Base-by-base conservation (phyloP, 2,888 invertebrate species). In the Perithous albicinctus region DNA sequence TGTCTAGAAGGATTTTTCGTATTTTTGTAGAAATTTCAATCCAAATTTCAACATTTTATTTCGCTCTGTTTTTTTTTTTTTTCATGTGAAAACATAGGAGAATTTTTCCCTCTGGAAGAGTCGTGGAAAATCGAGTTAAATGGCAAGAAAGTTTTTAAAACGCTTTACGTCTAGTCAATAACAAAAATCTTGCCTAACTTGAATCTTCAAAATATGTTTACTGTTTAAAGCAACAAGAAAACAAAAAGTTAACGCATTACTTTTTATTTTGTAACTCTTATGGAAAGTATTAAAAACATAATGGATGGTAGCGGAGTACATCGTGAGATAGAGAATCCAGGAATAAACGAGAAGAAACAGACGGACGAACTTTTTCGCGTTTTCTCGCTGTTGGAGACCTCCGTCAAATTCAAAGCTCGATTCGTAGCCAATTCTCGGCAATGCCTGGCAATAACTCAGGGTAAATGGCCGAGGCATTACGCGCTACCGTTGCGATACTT, bases 401-500 rank as follows among this genome's bases (percentile, higher is more conserved):
- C 56, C 72, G 78, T 83, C 79, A 83, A 78, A 82, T 83, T 80
- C 81, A 85, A 87, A 88, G 86, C 87, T 85, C 86, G 88, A 87
- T 88, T 88, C 86, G 85, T 85, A 86, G 88, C 86, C 88, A 86
- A 89, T 89, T 88, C 87, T 86, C 85, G 86, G 87, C 86, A 87
- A 88, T 88, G 85, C 85, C 82, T 70, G 82, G 86, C 87, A 85
- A 89, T 89, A 88, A 89, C 86, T 90, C 89, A 87, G 82, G 79
- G 84, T 86, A 89, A 90, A 89, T 88, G 88, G 86, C 86, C 85
- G 83, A 78, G 86, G 88, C 84, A 88, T 88, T 90, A 89, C 89
- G 86, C 85, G 82, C 63, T 61, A 59, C 69, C 77, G 54, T 81
- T 87, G 87, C 88, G 87, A 89, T 90, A 90, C 88, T 90, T 90